Evolutionary conservation across 2,113 vertebrate genomes (phyloP), one percentile per base, ranked within the genome.

Genomic region (Callorhinus ursinus): DNA sequence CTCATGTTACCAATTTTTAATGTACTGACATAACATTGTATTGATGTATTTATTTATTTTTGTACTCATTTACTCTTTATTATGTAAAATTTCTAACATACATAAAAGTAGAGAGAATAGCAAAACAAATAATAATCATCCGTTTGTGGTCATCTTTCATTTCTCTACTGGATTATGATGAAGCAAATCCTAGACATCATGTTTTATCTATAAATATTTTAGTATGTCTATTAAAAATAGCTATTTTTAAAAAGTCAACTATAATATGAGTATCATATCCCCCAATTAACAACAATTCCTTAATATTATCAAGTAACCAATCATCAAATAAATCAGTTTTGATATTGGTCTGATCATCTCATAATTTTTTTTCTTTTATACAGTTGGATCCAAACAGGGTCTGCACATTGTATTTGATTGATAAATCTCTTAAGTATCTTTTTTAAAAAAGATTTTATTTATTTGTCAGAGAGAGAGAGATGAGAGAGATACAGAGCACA

Each of bases 151-250:
- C 46, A 49, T 42, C 46, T 77, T 88, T 95, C 59, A 57, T 94
- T 65, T n/a, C 15, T 90, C 18, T 18, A 9, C 65, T 88, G 74
- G 67, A 93, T 65, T 61, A 49, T 26, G n/a, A 65, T 82, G 63
- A 95, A 85, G 71, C n/a, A 84, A 91, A 80, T 74, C 19, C 55
- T 53, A 81, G 82, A 88, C 2, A 67, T 65, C 28, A 4, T 55
- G 42, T 57, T 90, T 90, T 88, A 82, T 83, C 39, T 28, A 55
- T 83, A 88, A 88, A 93, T 85, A 76, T 46, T 94, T 71, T 57
- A 85, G 6, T 21, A 21, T 9, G 15, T n/a, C 63, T 53, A 46
- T 92, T 57, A 93, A 93, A 89, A 91, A 87, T 71, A n/a, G 55
- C 5, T 10, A 67, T 69, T 76, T 80, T 53, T 59, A 9, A 81